These are phyloP conservation scores for Manacus vitellinus DNA, from an alignment of 2,113 vertebrate species.

Conservation along the genomic window DNA sequence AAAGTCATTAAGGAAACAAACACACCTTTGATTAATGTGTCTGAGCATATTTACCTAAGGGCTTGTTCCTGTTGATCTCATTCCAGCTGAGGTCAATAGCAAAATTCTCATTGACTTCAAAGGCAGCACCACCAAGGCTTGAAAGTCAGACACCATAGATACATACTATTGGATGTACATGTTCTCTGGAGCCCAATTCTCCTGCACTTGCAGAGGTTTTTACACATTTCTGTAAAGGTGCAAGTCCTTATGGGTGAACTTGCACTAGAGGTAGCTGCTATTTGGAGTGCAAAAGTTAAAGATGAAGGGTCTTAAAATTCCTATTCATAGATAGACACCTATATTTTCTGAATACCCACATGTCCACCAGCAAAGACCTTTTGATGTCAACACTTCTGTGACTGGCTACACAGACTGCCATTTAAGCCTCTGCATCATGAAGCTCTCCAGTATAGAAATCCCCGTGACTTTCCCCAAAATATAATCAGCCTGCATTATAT, in stretches of 20 bases:
- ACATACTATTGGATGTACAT: not conserved
- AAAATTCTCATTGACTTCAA: constrained; percentile 50
- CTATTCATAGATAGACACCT: not conserved
- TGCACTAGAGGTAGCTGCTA: not conserved
- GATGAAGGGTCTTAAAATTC: not conserved
- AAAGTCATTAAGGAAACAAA: constrained; percentile 55
- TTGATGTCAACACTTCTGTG: not conserved
- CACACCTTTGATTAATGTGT: constrained; percentile 44
- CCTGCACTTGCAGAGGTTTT: not conserved
- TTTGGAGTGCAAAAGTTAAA: not conserved
- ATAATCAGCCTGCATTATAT: fast-evolving
- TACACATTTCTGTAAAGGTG: not conserved
- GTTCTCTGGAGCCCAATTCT: not conserved
- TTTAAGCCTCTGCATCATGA: not conserved
- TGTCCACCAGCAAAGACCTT: not conserved
- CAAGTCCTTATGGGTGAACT: not conserved
- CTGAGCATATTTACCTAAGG: constrained; percentile 45
- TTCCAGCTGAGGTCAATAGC: constrained; percentile 35
- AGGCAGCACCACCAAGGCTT: not conserved
- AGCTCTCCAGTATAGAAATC: not conserved
- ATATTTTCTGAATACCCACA: not conserved
- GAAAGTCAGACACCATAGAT: not conserved
- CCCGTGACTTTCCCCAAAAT: not conserved
- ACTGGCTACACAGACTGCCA: not conserved
- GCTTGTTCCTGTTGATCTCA: not conserved